These are phyloP conservation scores for Alligator sinensis DNA, from an alignment of 2,113 vertebrate genomes.

Conservation along the genomic window DNA sequence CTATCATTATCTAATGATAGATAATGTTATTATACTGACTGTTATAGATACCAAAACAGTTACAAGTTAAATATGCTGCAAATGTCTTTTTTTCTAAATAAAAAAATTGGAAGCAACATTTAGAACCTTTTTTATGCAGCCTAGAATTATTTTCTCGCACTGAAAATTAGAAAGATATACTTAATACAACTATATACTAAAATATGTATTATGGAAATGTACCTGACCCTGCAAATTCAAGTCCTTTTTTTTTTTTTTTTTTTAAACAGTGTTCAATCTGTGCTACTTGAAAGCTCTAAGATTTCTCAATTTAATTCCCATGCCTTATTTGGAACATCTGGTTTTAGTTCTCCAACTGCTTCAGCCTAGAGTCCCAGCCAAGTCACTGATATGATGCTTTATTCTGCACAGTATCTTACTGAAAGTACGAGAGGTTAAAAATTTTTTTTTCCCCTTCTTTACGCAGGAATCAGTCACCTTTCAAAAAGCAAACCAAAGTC, in stretches of 20 bases:
- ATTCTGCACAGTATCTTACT: neutral
- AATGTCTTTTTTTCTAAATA: neutral
- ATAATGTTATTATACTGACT: neutral
- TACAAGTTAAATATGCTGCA: neutral
- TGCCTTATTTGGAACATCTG: rapidly evolving
- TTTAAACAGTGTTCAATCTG: neutral
- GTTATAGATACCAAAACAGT: neutral
- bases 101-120: neutral
- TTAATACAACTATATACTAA: neutral
- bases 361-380: neutral
- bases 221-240: neutral
- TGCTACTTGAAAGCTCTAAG: neutral
- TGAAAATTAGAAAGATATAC: neutral
- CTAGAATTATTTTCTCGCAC: neutral
- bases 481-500: slow-evolving; percentile 18
- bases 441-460: neutral
- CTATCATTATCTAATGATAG: neutral
- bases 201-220: neutral
- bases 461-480: neutral
- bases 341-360: neutral
- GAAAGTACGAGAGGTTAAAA: neutral
- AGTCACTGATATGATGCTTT: neutral
- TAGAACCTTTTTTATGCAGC: neutral
- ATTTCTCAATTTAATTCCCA: neutral
- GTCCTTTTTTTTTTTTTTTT: neutral